phyloP scores from a whole-genome alignment of 2,113 vertebrate genomes.

The Orthonyx spaldingii region DNA sequence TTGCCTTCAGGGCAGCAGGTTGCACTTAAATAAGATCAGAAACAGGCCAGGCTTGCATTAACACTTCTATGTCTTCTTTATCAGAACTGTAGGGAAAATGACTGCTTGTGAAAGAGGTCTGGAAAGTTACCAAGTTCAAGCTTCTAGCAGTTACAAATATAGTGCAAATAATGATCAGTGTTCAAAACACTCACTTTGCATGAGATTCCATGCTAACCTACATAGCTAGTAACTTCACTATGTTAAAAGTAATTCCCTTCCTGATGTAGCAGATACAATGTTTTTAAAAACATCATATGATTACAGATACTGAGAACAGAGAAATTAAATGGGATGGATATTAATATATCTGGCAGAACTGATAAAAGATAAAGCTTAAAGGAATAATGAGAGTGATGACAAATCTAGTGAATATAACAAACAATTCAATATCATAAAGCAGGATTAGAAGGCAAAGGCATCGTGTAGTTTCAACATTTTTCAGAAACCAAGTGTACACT shows the following conservation, averaged over 20 bases:
- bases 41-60: background rate
- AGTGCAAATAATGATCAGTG: background rate
- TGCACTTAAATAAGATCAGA: background rate
- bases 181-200: background rate
- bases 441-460: background rate
- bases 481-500: background rate
- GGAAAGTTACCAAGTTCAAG: conserved; percentile 1
- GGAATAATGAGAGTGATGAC: background rate
- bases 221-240: background rate
- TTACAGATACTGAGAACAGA: background rate
- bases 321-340: background rate
- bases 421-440: background rate
- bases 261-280: background rate
- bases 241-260: background rate
- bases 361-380: conserved; percentile 27
- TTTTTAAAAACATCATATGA: background rate
- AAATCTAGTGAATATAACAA: background rate
- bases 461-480: background rate
- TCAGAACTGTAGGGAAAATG: background rate
- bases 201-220: background rate
- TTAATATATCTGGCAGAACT: background rate
- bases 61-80: background rate
- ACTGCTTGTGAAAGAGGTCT: background rate
- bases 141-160: background rate
- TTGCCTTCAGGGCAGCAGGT: background rate